Conservation (phyloP, 2,797 vertebrate genomes). For the Tragopan temminckii region DNA sequence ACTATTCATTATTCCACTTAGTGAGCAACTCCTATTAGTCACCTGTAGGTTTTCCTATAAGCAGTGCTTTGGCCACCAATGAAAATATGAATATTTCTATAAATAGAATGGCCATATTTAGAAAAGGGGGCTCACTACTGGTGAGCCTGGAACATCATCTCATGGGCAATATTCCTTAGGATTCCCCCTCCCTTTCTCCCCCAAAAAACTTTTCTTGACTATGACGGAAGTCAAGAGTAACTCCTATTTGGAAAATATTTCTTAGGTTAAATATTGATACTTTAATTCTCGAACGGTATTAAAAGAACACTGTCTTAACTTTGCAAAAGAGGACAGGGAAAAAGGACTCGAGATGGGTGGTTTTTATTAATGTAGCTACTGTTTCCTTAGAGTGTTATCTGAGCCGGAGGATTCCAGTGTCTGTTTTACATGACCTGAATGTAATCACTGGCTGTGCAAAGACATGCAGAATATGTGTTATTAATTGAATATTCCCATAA, state of each 20-base stretch:
- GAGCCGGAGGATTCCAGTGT: neutral
- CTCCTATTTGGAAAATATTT: constrained; percentile 39
- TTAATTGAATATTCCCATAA: constrained; percentile 60
- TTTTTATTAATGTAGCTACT: constrained; percentile 29
- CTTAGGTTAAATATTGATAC: neutral
- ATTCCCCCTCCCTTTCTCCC: neutral
- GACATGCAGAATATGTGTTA: constrained; percentile 56
- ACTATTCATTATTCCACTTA: constrained; percentile 99
- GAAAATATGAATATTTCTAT: constrained; percentile 90
- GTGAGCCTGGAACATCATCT: constrained; percentile 54
- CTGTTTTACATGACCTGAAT: constrained; percentile 29
- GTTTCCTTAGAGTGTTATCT: constrained; percentile 23
- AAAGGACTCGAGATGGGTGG: constrained; percentile 18
- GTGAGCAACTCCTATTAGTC: constrained; percentile 98
- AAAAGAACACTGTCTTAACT: constrained; percentile 2
- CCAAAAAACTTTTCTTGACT: constrained; percentile 50
- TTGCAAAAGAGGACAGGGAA: neutral
- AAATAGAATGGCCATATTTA: constrained; percentile 91
- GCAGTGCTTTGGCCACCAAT: constrained; percentile 89
- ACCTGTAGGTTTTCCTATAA: constrained; percentile 92
- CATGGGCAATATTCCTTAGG: constrained; percentile 54
- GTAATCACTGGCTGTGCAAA: constrained; percentile 33
- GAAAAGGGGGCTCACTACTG: constrained; percentile 78
- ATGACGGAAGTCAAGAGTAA: constrained; percentile 27
- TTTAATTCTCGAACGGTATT: neutral